Base-by-base conservation (phyloP, 2,797 vertebrate species). In the Coreius guichenoti region DNA sequence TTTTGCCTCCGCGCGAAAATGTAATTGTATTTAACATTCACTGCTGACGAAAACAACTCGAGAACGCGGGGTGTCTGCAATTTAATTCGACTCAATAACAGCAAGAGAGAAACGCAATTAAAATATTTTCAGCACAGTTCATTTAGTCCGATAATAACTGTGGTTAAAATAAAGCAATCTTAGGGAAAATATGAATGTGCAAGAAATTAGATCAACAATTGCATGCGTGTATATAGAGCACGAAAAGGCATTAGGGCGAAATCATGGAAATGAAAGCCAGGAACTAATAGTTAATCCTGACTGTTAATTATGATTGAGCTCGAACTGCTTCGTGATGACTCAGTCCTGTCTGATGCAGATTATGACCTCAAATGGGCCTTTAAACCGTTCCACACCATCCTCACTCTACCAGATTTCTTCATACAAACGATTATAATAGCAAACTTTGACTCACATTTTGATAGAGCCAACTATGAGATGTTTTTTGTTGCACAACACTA, bases 61-160 rank as follows among this genome's bases (percentile, higher is more conserved):
- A 73, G 82, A 85, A 81, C 87, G 79, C 80, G 72, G 87, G 80
- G 78, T 75, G 80, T 73, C 81, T 63, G 83, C 73, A 91, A 89
- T 87, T 90, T 82, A 86, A 91, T 90, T 89, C 86, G 49, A 81
- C 86, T 86, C 89, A 90, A 91, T 90, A 90, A 85, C 26, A 68
- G 88, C 79, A 43, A 75, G 81, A 86, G 56, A 90, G 88, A 85
- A 89, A 88, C 76, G 81, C 82, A 88, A 90, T 90, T 90, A 89
- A 84, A 88, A 86, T 65, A 84, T 87, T 88, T 89, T 76, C 76
- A 61, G 80, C 86, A 70, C 80, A 88, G 88, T 89, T 90, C 84
- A 90, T 89, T 88, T 88, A 87, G 86, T 69, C 43, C 58, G 87
- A 82, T 90, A 88, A 87, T 87, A 86, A 89, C 84, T 83, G 80